Conservation (phyloP, 1,140 invertebrate species). For the Ylistrum balloti region DNA sequence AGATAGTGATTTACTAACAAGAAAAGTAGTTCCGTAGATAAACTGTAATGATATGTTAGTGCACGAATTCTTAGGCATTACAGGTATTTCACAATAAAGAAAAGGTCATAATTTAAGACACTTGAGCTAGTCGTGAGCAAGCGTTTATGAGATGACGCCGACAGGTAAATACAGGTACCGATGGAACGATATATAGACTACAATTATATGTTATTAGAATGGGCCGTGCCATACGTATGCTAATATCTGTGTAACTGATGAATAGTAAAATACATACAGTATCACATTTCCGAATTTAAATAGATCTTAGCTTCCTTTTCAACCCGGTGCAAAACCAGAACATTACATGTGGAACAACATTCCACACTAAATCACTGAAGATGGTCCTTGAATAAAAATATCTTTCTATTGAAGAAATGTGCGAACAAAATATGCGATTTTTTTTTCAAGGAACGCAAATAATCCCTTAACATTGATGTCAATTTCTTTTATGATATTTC, state of each 20-base stretch:
- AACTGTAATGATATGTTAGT: neutral
- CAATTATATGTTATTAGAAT: neutral
- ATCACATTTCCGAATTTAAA: neutral
- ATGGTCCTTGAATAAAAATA: no score
- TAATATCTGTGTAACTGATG: neutral
- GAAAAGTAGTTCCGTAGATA: neutral
- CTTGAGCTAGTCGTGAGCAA: neutral
- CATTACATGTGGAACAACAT: no score
- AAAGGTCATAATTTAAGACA: neutral
- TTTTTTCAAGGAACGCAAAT: no score
- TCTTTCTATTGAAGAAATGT: no score
- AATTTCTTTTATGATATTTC: no score
- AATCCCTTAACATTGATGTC: no score
- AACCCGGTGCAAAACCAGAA: neutral
- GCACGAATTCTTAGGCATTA: neutral
- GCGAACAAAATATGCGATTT: no score
- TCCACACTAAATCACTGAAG: no score
- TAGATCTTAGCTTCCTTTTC: neutral
- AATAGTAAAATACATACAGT: neutral
- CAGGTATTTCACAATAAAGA: neutral
- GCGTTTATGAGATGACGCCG: neutral
- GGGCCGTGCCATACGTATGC: neutral
- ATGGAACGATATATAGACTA: neutral
- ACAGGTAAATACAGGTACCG: slow-evolving; percentile 1
- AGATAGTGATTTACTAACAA: neutral